Evolutionary conservation across 2,888 invertebrate genomes (phyloP), one percentile per base, ranked within the genome.

Genomic region (Rhagonycha fulva): DNA sequence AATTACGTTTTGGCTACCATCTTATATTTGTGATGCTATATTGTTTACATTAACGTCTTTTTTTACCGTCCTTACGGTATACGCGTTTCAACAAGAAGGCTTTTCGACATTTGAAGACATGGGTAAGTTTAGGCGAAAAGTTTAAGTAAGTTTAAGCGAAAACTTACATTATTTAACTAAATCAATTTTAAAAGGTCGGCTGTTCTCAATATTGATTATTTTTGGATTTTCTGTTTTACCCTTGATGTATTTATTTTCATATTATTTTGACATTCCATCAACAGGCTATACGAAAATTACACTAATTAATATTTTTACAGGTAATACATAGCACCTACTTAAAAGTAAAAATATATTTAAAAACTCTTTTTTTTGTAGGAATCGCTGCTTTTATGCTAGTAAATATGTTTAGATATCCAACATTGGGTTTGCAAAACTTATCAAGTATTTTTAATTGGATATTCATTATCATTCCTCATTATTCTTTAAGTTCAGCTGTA

Each of bases 201-300:
- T 94, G 81, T 90, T 92, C 78, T 74, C 93, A 0, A 84, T 94
- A n/a, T 84, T 95, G 70, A 82, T 94, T 71, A 83, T 93, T 69
- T 96, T 94, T 85, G 94, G 93, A 0, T 93, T 91, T 84, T 90
- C 93, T 0, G 92, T 92, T 85, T 85, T 96, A 77, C 96, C 96
- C 0, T 87, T 94, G 61, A 91, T 91, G 80, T 96, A 95, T 84
- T 82, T 95, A 10, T 85, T 91, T 61, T 93, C 95, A 0, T 91
- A 92, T 82, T 77, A 91, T 14, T 95, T 95, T 85, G 88, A 89
- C 9, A 91, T 93, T 7, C 94, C 96, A 0, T 92, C 96, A 0
- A 90, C 93, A 0, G 96, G 95, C 9, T 95, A 93, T 85, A 93
- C 94, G 0, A 90, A 93, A 80, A 89, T 94, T 82, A 92, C 93